A percentile compares a stretch with the other conserved stretches of the same genome.
Evolutionary conservation across 2,797 vertebrate species (phyloP).

Genomic region (Pseudochirops corinnae): DNA sequence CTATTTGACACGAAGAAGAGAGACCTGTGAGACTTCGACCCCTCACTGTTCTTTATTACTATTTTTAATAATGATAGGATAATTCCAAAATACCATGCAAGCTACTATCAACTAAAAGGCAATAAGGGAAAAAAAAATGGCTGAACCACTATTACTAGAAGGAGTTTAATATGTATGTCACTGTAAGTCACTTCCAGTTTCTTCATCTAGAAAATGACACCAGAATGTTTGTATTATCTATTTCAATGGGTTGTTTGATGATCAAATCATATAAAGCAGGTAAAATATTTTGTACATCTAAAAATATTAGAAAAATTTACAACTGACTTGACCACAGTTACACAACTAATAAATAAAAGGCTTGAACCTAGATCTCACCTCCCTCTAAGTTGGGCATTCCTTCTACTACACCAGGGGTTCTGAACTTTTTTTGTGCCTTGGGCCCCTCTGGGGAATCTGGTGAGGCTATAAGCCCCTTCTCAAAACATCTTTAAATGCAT

Average conservation of each 20-base stretch:
- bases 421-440: not conserved
- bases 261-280: not conserved
- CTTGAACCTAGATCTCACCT: not conserved
- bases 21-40: constrained; percentile 8
- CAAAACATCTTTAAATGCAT: not conserved
- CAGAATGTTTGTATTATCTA: not conserved
- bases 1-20: constrained; percentile 34
- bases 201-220: not conserved
- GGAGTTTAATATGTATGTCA: constrained; percentile 35
- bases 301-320: not conserved
- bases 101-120: not conserved
- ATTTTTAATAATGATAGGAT: constrained; percentile 38
- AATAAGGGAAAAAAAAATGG: constrained; percentile 30
- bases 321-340: not conserved
- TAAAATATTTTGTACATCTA: not conserved
- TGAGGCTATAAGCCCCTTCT: not conserved
- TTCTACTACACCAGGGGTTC: not conserved
- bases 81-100: constrained; percentile 40
- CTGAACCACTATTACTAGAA: constrained; percentile 29
- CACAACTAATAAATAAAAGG: not conserved
- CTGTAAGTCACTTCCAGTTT: constrained; percentile 30
- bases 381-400: not conserved
- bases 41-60: constrained; percentile 28
- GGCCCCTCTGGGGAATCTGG: not conserved
- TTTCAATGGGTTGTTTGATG: not conserved